phyloP scores from a whole-genome alignment of 2,888 invertebrate genomes.

The Sepiola atlantica region DNA sequence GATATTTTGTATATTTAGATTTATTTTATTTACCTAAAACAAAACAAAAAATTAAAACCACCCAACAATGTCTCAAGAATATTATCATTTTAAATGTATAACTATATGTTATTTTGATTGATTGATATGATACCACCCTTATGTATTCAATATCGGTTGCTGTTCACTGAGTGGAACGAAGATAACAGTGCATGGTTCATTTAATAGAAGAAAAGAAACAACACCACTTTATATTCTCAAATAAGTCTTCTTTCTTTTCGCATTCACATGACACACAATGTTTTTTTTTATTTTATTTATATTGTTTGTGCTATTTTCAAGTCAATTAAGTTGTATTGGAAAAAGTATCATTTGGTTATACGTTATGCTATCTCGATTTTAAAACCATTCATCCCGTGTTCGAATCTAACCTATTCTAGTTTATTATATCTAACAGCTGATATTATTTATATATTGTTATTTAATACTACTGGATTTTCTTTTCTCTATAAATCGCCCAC shows the following conservation, averaged over 20 bases:
- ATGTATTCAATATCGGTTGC: not conserved
- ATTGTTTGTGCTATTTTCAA: not conserved
- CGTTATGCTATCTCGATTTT: not conserved
- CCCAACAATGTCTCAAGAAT: no score
- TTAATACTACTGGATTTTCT: not conserved
- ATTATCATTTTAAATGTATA: not conserved
- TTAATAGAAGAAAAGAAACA: not conserved
- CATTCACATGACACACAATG: not conserved
- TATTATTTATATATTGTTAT: not conserved
- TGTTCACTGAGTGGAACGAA: not conserved
- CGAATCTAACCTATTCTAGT: constrained; percentile 5
- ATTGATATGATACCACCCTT: not conserved
- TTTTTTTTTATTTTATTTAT: not conserved
- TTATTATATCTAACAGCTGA: not conserved
- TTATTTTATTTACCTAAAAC: no score
- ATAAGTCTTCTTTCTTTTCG: not conserved
- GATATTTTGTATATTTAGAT: no score
- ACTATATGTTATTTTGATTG: not conserved
- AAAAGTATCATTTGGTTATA: not conserved
- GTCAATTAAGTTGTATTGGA: no score
- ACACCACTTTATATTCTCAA: not conserved
- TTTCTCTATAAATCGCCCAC: not conserved
- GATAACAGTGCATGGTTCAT: not conserved
- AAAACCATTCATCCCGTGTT: not conserved
- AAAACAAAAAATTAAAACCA: no score